These are phyloP conservation scores for Andrena fulva DNA, from an alignment of 2,888 invertebrate species.

Conservation along the genomic window DNA sequence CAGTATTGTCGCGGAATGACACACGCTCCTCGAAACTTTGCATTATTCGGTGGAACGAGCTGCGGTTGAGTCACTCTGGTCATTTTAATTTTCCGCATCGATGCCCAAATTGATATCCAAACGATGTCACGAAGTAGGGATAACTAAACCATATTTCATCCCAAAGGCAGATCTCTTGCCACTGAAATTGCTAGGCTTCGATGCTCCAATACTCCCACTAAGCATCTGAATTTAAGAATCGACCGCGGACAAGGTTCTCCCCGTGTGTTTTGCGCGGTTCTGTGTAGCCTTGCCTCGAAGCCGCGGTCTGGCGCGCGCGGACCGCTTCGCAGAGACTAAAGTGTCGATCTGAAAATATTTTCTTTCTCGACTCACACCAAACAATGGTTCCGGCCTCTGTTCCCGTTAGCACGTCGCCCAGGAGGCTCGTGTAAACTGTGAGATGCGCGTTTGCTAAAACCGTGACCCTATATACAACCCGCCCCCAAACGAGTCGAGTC, in stretches of 20 bases:
- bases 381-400: slow-evolving; percentile 46
- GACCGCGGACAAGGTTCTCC: not conserved
- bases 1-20: not conserved
- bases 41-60: not conserved
- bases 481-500: slow-evolving; percentile 37
- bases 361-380: slow-evolving; percentile 40
- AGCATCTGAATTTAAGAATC: no score
- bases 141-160: no score
- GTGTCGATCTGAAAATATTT: slow-evolving; percentile 58
- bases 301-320: slow-evolving; percentile 37
- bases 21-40: not conserved
- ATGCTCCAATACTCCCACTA: no score
- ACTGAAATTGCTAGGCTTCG: no score
- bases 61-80: not conserved
- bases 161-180: no score
- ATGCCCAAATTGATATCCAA: not conserved
- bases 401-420: slow-evolving; percentile 32
- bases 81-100: not conserved
- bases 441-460: slow-evolving; percentile 41
- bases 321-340: slow-evolving; percentile 29
- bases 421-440: slow-evolving; percentile 46
- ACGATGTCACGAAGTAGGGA: no score
- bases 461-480: slow-evolving; percentile 22
- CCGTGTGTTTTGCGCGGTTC: not conserved
- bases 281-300: slow-evolving; percentile 39